A percentile compares a stretch with the other conserved stretches of the same genome.
These are phyloP conservation scores for Drosophila saltans DNA, from an alignment of 1,140 invertebrate species.

Conservation along the genomic window DNA sequence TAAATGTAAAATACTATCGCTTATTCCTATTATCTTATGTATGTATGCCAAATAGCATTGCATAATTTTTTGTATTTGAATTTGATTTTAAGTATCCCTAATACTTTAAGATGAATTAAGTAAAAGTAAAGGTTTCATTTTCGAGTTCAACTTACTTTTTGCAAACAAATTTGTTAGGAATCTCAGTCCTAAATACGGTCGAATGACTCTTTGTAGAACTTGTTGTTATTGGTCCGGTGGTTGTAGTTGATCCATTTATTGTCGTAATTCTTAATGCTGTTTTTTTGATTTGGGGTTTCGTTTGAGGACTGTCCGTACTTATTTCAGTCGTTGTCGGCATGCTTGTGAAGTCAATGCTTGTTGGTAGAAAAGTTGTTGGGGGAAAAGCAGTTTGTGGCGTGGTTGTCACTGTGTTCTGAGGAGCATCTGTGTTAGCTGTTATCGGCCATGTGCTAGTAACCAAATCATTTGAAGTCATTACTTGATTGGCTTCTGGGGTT, in stretches of 20 bases:
- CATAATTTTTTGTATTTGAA: no score
- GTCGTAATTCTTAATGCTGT: background rate
- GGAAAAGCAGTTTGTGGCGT: background rate
- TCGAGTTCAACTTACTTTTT: conserved; percentile 52
- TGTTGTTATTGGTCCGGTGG: background rate
- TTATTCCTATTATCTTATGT: no score
- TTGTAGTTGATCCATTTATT: background rate
- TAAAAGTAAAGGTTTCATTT: no score
- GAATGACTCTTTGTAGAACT: conserved; percentile 21
- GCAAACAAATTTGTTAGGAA: conserved; percentile 75
- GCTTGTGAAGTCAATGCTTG: conserved; percentile 23
- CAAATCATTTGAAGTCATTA: background rate
- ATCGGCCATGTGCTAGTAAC: conserved; percentile 3
- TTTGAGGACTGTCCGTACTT: no score
- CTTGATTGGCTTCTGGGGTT: conserved; percentile 15
- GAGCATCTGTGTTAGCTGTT: conserved; percentile 27
- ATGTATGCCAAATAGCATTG: no score
- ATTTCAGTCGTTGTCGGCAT: background rate
- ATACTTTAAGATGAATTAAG: no score
- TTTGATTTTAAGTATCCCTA: no score
- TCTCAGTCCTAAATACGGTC: conserved; percentile 8
- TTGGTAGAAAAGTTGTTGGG: conserved; percentile 4
- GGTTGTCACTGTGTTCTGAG: conserved; percentile 5
- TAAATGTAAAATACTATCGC: no score
- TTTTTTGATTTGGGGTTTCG: no score